These are phyloP conservation scores for Myrmophylax atrothorax DNA, from an alignment of 2,113 vertebrate species.

Conservation along the genomic window DNA sequence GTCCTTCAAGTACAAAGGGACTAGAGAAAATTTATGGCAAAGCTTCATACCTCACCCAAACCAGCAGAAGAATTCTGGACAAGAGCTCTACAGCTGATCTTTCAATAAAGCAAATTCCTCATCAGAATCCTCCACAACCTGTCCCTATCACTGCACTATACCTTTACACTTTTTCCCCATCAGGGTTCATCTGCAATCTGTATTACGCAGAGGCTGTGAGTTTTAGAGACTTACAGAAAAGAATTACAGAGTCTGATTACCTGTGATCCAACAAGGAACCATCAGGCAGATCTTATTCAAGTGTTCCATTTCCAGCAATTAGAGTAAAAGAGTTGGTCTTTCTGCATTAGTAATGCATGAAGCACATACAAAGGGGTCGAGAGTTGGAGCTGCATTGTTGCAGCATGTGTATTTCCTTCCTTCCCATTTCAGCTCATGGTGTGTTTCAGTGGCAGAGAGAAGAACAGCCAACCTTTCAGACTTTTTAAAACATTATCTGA, in stretches of 20 bases:
- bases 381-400: background rate
- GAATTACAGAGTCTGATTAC: background rate
- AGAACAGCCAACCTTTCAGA: background rate
- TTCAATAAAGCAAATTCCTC: background rate
- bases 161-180: background rate
- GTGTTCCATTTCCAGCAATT: background rate
- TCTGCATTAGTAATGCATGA: background rate
- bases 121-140: background rate
- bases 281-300: background rate
- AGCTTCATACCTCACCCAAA: background rate
- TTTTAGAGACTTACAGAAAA: background rate
- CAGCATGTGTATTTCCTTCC: background rate
- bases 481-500: background rate
- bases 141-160: background rate
- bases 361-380: background rate
- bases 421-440: background rate
- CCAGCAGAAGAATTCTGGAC: background rate
- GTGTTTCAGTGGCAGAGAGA: background rate
- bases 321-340: background rate
- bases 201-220: background rate
- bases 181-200: background rate
- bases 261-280: background rate
- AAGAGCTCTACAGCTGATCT: background rate
- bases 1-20: background rate
- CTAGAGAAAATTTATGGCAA: background rate